Evolutionary conservation across 2,888 invertebrate species (phyloP), one percentile per base, ranked within the genome.

Genomic region (Drosophila villosipedis): DNA sequence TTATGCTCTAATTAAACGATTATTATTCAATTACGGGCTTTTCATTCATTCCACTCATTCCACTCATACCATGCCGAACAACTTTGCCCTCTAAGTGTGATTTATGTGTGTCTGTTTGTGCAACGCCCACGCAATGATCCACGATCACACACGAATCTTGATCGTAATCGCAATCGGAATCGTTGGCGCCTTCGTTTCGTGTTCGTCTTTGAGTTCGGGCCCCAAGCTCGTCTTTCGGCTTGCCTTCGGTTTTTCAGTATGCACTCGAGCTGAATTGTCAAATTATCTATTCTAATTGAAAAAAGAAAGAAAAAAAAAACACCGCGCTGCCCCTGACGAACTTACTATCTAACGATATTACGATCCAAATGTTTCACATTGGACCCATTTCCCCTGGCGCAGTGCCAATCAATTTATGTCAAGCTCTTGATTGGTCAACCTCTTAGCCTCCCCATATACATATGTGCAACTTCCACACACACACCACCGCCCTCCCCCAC

Each of bases 321-420:
- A 50, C 39, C 43, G 43, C 30, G 47, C 41, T 50, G 47, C 25
- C 47, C 3, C 43, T 41, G 28, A 6, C 58, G 54, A 58, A 64
- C 47, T 54, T 22, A 62, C 53, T 47, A 54, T 62, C 80, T 49
- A 68, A 53, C 62, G 60, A 60, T 75, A 64, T 59, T 62, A 68
- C 63, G 61, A 52, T 60, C 70, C 53, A 80, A 77, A 59, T 50
- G 53, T 54, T 71, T 71, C 67, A 58, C 57, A 75, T 76, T 62
- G 75, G 55, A 72, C 66, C 53, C 68, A 60, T 69, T 82, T 76
- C 63, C 30, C 57, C 68, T 87, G 79, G 84, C 84, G n/a, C 53
- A 30, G 57, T 82, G 90, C 88, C 90, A 82, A 82, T 82, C 70
- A 82, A 82, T 76, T 87, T 82, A 87, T 68, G 82, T 81, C 80